These are phyloP conservation scores for Drosophila orosa DNA, from an alignment of 1,140 invertebrate genomes.

Conservation along the genomic window DNA sequence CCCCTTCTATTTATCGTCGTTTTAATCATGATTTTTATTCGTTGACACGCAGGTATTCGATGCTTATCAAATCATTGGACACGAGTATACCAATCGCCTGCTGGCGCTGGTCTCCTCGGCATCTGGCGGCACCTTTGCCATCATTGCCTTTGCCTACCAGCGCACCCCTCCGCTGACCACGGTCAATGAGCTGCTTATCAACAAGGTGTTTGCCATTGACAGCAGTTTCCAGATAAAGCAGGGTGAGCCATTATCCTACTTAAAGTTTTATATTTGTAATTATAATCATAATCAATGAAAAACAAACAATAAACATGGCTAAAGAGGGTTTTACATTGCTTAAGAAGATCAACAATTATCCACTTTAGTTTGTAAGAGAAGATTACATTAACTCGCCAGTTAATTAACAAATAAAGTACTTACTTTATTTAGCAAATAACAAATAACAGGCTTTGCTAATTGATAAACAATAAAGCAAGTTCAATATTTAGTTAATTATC, in stretches of 20 bases:
- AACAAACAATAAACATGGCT: not conserved
- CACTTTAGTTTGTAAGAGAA: not conserved
- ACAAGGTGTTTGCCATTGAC: conserved; percentile 89
- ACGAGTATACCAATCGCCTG: conserved; percentile 84
- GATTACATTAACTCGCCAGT: not conserved
- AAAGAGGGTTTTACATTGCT: no score
- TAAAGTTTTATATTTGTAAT: not conserved
- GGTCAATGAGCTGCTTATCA: conserved; percentile 87
- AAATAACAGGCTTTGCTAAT: not conserved
- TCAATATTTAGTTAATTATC: conserved; percentile 10
- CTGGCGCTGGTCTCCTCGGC: conserved; percentile 89
- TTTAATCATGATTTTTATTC: no score
- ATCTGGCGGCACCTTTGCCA: conserved; percentile 85
- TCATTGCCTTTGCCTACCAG: conserved; percentile 87
- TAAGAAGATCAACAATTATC: not conserved
- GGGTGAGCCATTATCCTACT: conserved; percentile 81
- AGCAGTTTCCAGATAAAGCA: conserved; percentile 88
- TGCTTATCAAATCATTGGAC: conserved; percentile 80
- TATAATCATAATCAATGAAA: not conserved
- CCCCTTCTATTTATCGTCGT: no score
- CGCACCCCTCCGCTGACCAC: conserved; percentile 86
- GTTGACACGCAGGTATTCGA: no score
- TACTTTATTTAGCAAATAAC: conserved; percentile 1
- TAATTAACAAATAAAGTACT: conserved; percentile 4
- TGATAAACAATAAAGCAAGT: conserved; percentile 8